phyloP scores from a whole-genome alignment of 2,888 invertebrate species.

The Lepidocyrtoides sp. region DNA sequence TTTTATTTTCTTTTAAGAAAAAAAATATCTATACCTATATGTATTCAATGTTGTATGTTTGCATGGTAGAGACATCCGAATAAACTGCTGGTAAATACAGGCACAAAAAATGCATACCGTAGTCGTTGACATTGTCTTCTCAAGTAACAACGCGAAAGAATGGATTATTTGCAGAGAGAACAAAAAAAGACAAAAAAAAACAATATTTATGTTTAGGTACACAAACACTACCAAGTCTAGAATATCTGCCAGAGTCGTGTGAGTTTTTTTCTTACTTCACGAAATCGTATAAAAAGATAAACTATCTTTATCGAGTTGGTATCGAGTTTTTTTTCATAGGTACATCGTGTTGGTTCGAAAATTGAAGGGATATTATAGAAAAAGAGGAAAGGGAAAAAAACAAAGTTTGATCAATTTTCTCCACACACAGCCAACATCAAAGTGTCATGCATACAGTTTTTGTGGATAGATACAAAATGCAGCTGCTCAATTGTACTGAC shows the following conservation, averaged over 20 bases:
- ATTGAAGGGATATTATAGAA: background rate
- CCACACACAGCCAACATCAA: constrained; percentile 10
- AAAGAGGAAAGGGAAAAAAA: constrained; percentile 10
- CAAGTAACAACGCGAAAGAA: background rate
- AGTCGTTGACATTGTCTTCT: background rate
- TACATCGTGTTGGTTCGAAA: constrained; percentile 31
- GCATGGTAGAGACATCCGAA: too few relatives aligned
- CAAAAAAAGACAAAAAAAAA: background rate
- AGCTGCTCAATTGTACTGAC: background rate
- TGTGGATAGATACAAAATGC: background rate
- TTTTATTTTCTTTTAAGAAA: background rate
- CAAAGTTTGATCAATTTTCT: constrained; percentile 74
- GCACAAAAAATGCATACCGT: background rate
- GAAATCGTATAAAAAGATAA: background rate
- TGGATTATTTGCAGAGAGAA: constrained; percentile 47
- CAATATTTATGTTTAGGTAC: constrained; percentile 24
- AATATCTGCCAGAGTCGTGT: constrained; percentile 16
- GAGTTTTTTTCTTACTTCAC: background rate
- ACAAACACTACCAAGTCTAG: constrained; percentile 3
- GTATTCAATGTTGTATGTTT: too few relatives aligned
- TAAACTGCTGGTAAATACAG: too few relatives aligned
- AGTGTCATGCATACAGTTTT: background rate
- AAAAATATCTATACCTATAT: background rate
- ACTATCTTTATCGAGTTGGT: background rate
- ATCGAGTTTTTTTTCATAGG: background rate